Conservation (phyloP, 2,113 vertebrate species). For the Nothobranchius furzeri region DNA sequence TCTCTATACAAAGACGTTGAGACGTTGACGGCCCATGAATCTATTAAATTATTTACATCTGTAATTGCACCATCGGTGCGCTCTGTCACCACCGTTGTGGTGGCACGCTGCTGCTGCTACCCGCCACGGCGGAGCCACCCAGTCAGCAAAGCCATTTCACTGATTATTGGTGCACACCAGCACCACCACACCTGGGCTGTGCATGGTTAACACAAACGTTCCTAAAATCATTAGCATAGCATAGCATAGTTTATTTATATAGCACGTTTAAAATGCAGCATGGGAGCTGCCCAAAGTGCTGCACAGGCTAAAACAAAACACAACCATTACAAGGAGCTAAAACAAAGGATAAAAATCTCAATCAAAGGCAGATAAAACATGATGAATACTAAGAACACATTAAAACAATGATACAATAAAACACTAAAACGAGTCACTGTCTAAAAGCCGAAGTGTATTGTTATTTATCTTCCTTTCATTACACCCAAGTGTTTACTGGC, state of each 20-base stretch:
- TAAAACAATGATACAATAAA: too few relatives aligned
- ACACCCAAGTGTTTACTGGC: constrained; percentile 79
- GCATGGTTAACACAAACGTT: constrained; percentile 87
- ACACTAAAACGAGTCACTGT: too few relatives aligned
- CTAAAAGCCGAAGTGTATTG: too few relatives aligned
- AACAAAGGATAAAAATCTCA: too few relatives aligned
- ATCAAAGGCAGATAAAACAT: too few relatives aligned
- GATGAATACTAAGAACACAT: too few relatives aligned
- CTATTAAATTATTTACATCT: constrained; percentile 78
- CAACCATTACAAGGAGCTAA: too few relatives aligned
- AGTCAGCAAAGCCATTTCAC: constrained; percentile 85
- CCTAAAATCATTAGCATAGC: constrained; percentile 82
- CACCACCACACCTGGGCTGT: constrained; percentile 74
- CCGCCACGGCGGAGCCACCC: constrained; percentile 68
- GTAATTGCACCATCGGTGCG: constrained; percentile 57
- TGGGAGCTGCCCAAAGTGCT: too few relatives aligned
- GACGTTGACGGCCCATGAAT: constrained; percentile 63
- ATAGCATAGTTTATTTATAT: too few relatives aligned
- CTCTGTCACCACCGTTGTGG: constrained; percentile 19
- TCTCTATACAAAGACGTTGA: constrained; percentile 19
- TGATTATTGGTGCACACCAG: constrained; percentile 85
- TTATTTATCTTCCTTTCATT: constrained; percentile 77
- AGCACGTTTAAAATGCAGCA: too few relatives aligned
- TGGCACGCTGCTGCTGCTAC: constrained; percentile 51
- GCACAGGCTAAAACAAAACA: too few relatives aligned